Conservation (phyloP, 35 echinoderm and acorn worm species). For the Diadema setosum region DNA sequence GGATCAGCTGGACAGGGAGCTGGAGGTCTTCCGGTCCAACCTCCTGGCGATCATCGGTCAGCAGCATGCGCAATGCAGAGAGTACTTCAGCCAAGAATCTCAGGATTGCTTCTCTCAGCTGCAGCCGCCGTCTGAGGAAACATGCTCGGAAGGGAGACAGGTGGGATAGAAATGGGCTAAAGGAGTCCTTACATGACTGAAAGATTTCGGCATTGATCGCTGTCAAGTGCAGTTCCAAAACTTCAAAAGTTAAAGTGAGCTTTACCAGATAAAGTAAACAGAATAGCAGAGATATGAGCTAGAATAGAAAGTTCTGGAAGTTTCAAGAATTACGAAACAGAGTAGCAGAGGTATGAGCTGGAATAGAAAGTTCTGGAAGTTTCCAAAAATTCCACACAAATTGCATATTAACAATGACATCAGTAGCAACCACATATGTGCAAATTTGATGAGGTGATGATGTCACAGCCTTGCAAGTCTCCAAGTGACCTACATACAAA, state of each 20-base stretch:
- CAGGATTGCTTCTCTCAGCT: background rate
- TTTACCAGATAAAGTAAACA: background rate
- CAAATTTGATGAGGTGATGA: too few relatives aligned
- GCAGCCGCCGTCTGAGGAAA: background rate
- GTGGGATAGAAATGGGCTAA: background rate
- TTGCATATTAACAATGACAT: too few relatives aligned
- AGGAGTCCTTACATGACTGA: background rate
- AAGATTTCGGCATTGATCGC: background rate
- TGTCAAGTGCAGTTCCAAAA: background rate
- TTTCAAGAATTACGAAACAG: background rate
- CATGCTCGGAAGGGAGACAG: background rate
- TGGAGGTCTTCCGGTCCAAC: constrained; percentile 48
- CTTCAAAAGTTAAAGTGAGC: background rate
- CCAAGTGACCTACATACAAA: too few relatives aligned
- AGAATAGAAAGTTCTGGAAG: background rate
- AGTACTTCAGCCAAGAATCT: background rate
- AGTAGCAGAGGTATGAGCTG: background rate
- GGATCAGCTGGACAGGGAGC: constrained; percentile 42
- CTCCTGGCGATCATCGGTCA: constrained; percentile 41
- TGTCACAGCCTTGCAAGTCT: too few relatives aligned
- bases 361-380: background rate
- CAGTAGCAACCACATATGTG: too few relatives aligned
- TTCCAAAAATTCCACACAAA: too few relatives aligned
- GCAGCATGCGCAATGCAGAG: constrained; percentile 18
- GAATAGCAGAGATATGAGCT: background rate